Conservation (phyloP, 1,140 invertebrate species). For the Onthophagus taurus region DNA sequence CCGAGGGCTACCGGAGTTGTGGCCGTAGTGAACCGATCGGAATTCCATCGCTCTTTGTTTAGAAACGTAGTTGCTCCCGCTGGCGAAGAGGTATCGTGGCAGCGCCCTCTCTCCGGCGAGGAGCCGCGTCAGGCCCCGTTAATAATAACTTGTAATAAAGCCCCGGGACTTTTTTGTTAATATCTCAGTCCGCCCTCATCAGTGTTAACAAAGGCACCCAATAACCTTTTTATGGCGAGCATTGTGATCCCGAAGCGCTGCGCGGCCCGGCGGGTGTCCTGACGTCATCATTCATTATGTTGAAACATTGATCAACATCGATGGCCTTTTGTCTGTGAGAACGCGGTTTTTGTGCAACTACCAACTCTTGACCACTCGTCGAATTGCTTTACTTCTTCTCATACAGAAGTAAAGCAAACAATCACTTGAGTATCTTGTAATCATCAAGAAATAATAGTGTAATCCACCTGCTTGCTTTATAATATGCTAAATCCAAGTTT, state of each 20-base stretch:
- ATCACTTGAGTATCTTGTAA: too few relatives aligned
- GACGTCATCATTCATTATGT: conserved; percentile 23
- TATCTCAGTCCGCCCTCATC: conserved; percentile 23
- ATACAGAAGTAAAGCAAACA: too few relatives aligned
- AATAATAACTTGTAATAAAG: conserved; percentile 22
- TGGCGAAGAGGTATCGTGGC: too few relatives aligned
- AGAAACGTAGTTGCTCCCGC: conserved; percentile 13
- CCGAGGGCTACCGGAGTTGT: conserved; percentile 10
- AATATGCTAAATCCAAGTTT: too few relatives aligned
- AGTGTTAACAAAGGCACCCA: conserved; percentile 23
- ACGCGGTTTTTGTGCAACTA: too few relatives aligned
- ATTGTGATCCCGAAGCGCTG: conserved; percentile 18
- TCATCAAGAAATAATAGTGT: too few relatives aligned
- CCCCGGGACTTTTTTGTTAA: conserved; percentile 22
- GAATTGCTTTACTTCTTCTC: too few relatives aligned
- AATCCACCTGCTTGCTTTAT: too few relatives aligned
- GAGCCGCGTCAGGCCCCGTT: conserved; percentile 12
- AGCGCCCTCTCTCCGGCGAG: too few relatives aligned
- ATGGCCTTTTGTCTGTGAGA: conserved; percentile 16
- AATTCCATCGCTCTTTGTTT: conserved; percentile 21
- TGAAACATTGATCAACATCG: conserved; percentile 22
- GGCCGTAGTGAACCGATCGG: conserved; percentile 15
- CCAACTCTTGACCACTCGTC: too few relatives aligned
- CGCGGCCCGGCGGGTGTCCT: conserved; percentile 19
- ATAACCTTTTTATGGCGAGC: conserved; percentile 24